These are phyloP conservation scores for Ceratina japonica DNA, from an alignment of 1,140 invertebrate genomes.

Conservation along the genomic window DNA sequence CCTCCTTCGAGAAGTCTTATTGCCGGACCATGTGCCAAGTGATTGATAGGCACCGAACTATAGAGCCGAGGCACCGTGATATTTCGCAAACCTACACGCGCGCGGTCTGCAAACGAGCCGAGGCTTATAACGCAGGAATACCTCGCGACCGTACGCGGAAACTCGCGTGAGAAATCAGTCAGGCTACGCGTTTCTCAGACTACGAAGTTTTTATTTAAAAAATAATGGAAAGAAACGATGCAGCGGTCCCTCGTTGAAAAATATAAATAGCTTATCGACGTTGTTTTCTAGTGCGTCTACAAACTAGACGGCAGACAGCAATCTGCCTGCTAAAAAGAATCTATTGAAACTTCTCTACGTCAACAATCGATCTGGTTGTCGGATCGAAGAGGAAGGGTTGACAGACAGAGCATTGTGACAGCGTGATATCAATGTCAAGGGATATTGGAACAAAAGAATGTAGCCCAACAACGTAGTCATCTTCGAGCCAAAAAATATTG, in stretches of 20 bases:
- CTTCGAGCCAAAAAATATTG: constrained; percentile 24
- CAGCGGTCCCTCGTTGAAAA: no score
- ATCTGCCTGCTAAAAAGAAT: no score
- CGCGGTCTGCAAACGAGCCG: constrained; percentile 20
- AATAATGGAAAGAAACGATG: background rate
- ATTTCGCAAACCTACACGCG: constrained; percentile 59
- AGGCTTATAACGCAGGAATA: constrained; percentile 21
- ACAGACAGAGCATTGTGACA: background rate
- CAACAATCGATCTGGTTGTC: no score
- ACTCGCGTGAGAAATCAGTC: constrained; percentile 58
- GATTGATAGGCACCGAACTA: constrained; percentile 75
- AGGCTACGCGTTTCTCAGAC: constrained; percentile 27
- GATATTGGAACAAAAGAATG: constrained; percentile 20
- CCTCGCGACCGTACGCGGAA: constrained; percentile 46
- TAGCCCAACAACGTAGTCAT: constrained; percentile 10
- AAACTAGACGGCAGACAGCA: no score
- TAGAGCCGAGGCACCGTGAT: constrained; percentile 55
- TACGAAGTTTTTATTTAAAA: background rate
- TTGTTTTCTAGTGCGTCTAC: no score
- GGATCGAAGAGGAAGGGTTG: background rate
- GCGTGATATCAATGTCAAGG: constrained; percentile 32
- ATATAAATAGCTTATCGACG: no score
- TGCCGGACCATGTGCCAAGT: constrained; percentile 71
- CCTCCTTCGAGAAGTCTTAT: constrained; percentile 69
- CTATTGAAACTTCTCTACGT: no score